Percentiles rank a stretch among this genome's conserved stretches.
These are phyloP conservation scores for Sebastes umbrosus DNA, from an alignment of 2,797 vertebrate genomes.

Conservation along the genomic window DNA sequence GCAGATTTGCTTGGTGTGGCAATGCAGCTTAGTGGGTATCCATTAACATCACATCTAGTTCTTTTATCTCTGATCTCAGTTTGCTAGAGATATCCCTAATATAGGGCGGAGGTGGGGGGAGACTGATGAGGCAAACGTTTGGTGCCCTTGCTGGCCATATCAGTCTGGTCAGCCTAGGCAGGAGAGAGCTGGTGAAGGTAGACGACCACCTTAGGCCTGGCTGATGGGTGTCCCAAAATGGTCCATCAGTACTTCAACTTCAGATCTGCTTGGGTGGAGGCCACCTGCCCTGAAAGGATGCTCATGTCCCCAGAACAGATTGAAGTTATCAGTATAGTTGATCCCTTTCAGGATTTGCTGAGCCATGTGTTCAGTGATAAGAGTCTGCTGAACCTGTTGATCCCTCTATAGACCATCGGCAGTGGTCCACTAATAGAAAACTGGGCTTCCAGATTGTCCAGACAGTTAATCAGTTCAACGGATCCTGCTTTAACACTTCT, in stretches of 20 bases:
- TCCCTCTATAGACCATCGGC: not conserved
- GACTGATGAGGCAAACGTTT: not conserved
- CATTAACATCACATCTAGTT: not conserved
- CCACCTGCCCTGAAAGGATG: not conserved
- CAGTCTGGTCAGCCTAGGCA: too few species aligned
- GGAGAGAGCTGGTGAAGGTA: too few species aligned
- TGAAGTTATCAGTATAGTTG: not conserved
- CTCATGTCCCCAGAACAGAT: not conserved
- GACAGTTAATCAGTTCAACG: not conserved
- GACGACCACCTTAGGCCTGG: not conserved
- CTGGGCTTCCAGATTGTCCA: not conserved
- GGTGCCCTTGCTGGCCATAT: too few species aligned
- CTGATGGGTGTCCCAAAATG: not conserved
- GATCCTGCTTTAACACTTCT: not conserved
- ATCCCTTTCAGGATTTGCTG: not conserved
- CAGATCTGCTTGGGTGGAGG: not conserved
- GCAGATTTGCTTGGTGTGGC: not conserved
- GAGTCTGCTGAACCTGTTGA: not conserved
- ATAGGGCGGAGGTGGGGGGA: rapidly evolving
- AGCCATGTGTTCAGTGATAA: not conserved
- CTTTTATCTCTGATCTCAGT: not conserved
- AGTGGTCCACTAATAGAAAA: not conserved
- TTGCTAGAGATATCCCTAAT: not conserved
- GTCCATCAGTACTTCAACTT: not conserved
- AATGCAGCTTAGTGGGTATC: not conserved